These are phyloP conservation scores for Thamnophis sirtalis DNA, from an alignment of 2,113 vertebrate genomes.

Conservation along the genomic window DNA sequence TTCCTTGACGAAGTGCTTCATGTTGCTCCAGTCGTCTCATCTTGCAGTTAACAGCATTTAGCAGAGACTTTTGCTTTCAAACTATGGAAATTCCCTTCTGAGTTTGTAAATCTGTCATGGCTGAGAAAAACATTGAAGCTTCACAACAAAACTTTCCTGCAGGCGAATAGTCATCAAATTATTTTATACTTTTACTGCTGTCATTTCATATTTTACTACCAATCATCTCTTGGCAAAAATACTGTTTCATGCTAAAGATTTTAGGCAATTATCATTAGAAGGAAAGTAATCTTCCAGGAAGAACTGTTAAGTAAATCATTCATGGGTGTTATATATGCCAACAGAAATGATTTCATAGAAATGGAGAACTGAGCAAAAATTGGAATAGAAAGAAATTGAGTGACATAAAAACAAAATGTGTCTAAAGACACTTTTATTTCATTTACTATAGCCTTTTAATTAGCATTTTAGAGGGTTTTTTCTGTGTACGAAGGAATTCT, in stretches of 20 bases:
- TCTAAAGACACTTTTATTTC: background rate
- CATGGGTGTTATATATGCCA: constrained; percentile 20
- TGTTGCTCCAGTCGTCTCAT: background rate
- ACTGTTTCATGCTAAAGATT: constrained; percentile 9
- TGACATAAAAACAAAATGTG: background rate
- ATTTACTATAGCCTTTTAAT: constrained; percentile 21
- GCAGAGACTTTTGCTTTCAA: background rate
- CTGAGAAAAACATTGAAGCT: background rate
- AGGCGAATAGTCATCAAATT: background rate
- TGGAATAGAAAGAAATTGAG: background rate
- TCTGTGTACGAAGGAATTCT: background rate
- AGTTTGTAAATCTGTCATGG: background rate
- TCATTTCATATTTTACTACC: constrained; percentile 15
- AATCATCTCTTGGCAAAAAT: constrained; percentile 29
- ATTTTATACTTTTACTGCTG: constrained; percentile 21
- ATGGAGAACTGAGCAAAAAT: constrained; percentile 32
- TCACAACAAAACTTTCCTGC: constrained; percentile 11
- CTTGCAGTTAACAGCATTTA: background rate
- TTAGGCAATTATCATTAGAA: constrained; percentile 47
- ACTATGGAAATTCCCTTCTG: background rate
- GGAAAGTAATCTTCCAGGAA: constrained; percentile 38
- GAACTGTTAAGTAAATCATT: constrained; percentile 48
- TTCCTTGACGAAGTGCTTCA: background rate
- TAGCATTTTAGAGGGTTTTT: background rate
- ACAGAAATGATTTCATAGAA: constrained; percentile 39